Conservation (phyloP, 2,113 vertebrate species). For the Caloenas nicobarica region DNA sequence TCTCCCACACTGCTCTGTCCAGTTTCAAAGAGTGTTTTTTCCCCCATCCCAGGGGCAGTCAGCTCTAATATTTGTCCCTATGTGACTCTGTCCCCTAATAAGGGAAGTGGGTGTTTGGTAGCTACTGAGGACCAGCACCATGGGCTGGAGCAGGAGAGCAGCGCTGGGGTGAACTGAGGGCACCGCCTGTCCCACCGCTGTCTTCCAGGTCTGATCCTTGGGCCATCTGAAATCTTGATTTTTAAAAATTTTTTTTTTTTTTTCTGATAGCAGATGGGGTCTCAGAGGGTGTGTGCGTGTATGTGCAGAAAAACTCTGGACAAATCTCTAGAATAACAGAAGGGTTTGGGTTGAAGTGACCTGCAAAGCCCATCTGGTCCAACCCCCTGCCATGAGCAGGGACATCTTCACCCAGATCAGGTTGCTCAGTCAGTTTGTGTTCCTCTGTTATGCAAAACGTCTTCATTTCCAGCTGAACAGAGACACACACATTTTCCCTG, state of each 20-base stretch:
- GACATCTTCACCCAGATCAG: too few relatives aligned
- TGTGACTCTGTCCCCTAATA: background rate
- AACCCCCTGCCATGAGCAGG: too few relatives aligned
- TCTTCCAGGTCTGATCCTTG: background rate
- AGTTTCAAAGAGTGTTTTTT: background rate
- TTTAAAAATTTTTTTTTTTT: background rate
- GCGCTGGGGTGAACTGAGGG: background rate
- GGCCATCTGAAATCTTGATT: background rate
- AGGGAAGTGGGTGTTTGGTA: background rate
- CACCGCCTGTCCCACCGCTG: fast-evolving
- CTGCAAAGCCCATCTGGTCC: too few relatives aligned
- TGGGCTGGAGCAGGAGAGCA: background rate
- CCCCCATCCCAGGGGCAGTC: background rate
- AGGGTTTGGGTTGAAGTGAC: too few relatives aligned
- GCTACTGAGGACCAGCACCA: background rate
- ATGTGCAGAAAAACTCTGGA: background rate
- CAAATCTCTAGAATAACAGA: too few relatives aligned
- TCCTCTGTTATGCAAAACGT: fast-evolving
- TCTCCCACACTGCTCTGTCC: too few relatives aligned
- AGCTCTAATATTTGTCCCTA: fast-evolving
- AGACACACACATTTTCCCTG: background rate
- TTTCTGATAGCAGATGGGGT: background rate
- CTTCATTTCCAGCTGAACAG: background rate
- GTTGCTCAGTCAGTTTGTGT: too few relatives aligned
- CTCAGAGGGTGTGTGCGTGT: background rate